phyloP scores from a whole-genome alignment of 2,797 vertebrate genomes.

The Cryptoprocta ferox region DNA sequence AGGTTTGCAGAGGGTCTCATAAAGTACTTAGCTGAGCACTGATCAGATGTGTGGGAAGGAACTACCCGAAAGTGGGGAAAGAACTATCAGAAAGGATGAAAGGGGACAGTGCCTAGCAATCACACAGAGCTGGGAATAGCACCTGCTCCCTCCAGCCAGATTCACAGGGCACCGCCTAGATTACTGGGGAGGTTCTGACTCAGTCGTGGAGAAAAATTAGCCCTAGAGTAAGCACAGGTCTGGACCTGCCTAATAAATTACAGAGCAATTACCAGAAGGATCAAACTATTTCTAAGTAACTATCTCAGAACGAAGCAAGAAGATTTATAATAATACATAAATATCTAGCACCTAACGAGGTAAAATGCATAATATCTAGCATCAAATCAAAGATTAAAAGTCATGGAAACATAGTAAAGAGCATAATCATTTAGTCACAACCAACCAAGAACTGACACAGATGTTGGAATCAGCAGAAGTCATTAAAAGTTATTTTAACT shows the following conservation, averaged over 20 bases:
- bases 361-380: background rate
- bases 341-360: background rate
- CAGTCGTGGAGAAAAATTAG: background rate
- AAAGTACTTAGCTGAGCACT: background rate
- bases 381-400: background rate
- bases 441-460: background rate
- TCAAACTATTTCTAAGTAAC: background rate
- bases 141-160: background rate
- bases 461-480: background rate
- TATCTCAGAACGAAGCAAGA: slow-evolving; percentile 1
- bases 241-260: background rate
- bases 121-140: background rate
- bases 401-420: background rate
- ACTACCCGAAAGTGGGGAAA: background rate
- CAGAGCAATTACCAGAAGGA: background rate
- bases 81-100: background rate
- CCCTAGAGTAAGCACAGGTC: background rate
- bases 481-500: background rate
- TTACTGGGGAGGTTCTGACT: background rate
- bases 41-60: background rate
- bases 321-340: background rate
- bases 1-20: background rate
- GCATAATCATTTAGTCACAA: background rate
- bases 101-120: background rate
- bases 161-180: background rate